Conservation (phyloP, 1,140 invertebrate genomes). For the Tetragonula clypearis region DNA sequence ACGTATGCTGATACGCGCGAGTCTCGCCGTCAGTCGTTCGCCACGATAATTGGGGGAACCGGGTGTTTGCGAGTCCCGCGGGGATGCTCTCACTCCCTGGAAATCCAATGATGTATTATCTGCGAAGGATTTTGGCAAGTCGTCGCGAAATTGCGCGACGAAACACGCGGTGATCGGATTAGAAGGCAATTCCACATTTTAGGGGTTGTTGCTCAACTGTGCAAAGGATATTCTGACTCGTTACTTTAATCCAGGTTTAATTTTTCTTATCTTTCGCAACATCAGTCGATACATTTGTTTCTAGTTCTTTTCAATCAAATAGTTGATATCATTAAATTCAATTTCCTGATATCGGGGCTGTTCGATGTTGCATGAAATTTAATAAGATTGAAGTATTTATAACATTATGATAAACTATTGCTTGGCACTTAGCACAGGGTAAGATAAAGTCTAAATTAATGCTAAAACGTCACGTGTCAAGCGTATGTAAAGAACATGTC, state of each 20-base stretch:
- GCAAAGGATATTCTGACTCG: background rate
- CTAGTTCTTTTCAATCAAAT: too few species aligned
- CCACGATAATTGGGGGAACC: conserved; percentile 70
- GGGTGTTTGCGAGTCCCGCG: conserved; percentile 70
- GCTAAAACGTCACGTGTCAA: too few species aligned
- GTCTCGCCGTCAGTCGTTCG: conserved; percentile 22
- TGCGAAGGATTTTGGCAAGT: conserved; percentile 28
- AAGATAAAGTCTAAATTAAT: too few species aligned
- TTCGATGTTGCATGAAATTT: too few species aligned
- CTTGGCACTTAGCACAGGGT: too few species aligned
- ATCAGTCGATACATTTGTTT: too few species aligned
- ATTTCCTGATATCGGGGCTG: too few species aligned
- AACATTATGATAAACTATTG: too few species aligned
- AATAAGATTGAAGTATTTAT: too few species aligned
- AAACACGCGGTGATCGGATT: background rate
- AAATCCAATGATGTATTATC: conserved; percentile 41
- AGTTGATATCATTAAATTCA: too few species aligned
- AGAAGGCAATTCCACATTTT: background rate
- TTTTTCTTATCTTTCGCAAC: too few species aligned
- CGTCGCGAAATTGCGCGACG: conserved; percentile 17
- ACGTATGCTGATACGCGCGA: conserved; percentile 60
- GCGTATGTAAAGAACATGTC: too few species aligned
- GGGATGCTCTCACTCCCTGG: conserved; percentile 55
- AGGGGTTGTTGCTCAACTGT: background rate
- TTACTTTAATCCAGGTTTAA: background rate